Base-by-base conservation (phyloP, 2,888 invertebrate species). In the Protodeltote pygarga region DNA sequence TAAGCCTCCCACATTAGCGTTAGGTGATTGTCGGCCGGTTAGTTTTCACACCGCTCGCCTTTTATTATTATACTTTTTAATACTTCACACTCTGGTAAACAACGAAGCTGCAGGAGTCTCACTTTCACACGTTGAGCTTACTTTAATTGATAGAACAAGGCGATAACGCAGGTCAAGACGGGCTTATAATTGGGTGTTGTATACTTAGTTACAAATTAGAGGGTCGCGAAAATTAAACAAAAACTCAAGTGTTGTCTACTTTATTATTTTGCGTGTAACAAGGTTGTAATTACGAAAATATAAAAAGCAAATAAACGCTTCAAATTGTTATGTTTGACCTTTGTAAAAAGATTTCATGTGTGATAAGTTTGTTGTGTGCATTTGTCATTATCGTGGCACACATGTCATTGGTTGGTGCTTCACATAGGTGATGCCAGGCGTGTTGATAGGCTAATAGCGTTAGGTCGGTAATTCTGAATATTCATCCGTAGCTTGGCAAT, bases 31-130 rank as follows among this genome's bases (percentile, higher is more conserved):
- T 37, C 40, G 37, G 38, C 39, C 27, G 55, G 58, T 71, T 60
- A 61, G 65, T 62, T 66, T n/a, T 65, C 65, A 65, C 60, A 58
- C 63, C 51, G 53, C 38, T 39, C 38, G 19, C 35, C 42, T 59
- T n/a, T 53, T 60, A 54, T 59, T 58, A 57, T 65, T 65, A 39
- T 52, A 48, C 47, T 52, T 72, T 71, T 73, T 76, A 77, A 79
- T 73, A 62, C 69, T 67, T 47, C 74, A 81, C 85, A 87, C 85
- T 88, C 89, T 85, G 78, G 70, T 87, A 75, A 83, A 51, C 76
- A 69, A 66, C 53, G 62, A 64, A 75, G n/a, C n/a, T n/a, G n/a
- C n/a, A n/a, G 69, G 59, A 77, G 73, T 72, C 74, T 70, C 68
- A 81, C 85, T 83, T 88, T 87, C 85, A 80, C 85, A 77, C 74